phyloP scores from a whole-genome alignment of 2,888 invertebrate genomes.

The Andrena camellia region DNA sequence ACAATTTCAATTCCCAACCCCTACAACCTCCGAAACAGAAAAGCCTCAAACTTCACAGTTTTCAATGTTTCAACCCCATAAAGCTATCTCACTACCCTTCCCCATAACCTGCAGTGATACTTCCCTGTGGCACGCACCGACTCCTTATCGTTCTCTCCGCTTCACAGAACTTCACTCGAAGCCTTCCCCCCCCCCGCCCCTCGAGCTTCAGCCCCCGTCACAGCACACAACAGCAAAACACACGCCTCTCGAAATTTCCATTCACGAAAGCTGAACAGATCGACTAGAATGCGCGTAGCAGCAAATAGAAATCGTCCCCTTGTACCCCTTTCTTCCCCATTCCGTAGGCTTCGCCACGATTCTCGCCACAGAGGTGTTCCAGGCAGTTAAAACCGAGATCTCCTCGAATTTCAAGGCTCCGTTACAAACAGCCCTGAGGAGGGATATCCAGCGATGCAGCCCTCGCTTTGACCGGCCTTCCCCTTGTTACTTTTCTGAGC shows the following conservation, averaged over 20 bases:
- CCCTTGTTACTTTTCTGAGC: constrained; percentile 11
- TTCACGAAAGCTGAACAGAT: not conserved
- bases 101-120: not conserved
- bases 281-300: not conserved
- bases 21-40: too few species aligned
- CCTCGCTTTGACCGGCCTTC: constrained; percentile 25
- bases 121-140: not conserved
- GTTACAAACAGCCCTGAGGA: constrained; percentile 20
- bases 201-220: too few species aligned
- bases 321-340: not conserved
- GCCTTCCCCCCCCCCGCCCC: too few species aligned
- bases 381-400: constrained; percentile 10
- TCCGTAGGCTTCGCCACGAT: not conserved
- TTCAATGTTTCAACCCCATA: too few species aligned
- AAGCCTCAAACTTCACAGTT: too few species aligned
- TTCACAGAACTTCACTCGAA: not conserved
- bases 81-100: not conserved
- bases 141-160: not conserved
- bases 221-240: too few species aligned
- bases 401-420: constrained; percentile 10
- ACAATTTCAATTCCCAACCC: too few species aligned
- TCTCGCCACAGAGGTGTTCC: not conserved
- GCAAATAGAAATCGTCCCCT: not conserved
- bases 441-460: constrained; percentile 1
- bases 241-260: not conserved